Conservation (phyloP, 2,797 vertebrate species). For the Sylvia borin region DNA sequence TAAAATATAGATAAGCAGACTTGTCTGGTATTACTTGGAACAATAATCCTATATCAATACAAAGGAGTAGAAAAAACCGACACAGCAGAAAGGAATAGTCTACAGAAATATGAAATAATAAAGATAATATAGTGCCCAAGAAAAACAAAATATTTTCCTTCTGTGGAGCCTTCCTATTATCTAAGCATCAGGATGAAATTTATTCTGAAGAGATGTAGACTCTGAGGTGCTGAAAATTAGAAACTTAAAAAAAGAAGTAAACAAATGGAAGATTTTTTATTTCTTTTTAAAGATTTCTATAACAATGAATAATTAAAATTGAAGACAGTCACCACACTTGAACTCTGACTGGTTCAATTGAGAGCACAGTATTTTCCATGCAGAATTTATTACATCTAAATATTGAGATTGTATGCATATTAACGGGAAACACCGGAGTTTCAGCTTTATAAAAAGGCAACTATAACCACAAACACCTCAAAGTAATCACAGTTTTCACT, state of each 20-base stretch:
- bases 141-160: background rate
- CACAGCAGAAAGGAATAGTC: background rate
- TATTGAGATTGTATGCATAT: background rate
- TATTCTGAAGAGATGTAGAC: background rate
- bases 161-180: background rate
- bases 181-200: background rate
- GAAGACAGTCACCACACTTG: background rate
- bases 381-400: background rate
- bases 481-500: constrained; percentile 6
- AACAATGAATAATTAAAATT: background rate
- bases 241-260: background rate
- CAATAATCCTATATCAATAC: background rate
- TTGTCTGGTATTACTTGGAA: background rate
- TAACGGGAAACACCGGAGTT: background rate
- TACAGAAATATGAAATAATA: background rate
- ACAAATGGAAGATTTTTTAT: rapidly evolving
- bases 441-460: background rate
- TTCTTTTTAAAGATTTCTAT: background rate
- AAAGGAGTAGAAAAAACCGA: background rate
- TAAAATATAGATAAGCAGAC: background rate
- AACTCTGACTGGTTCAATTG: background rate
- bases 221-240: background rate
- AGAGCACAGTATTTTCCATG: background rate
- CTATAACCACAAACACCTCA: background rate
- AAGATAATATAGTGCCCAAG: background rate